These are phyloP conservation scores for Rhinolophus sinicus DNA, from an alignment of 2,113 vertebrate genomes.

Conservation along the genomic window DNA sequence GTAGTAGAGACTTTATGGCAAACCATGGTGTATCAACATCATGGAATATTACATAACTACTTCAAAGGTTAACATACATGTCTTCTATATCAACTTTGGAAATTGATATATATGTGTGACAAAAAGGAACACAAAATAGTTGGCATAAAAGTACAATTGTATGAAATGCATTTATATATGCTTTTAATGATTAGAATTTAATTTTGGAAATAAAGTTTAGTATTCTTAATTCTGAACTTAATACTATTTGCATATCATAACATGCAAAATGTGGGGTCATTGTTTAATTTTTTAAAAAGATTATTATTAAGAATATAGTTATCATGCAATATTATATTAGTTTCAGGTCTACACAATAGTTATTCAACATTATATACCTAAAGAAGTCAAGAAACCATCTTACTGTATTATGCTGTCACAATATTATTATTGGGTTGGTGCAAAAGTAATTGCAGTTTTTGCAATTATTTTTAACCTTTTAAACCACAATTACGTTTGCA, in stretches of 20 bases:
- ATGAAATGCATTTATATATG: neutral
- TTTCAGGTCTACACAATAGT: too few relatives aligned
- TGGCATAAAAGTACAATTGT: neutral
- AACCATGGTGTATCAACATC: neutral
- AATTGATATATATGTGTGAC: neutral
- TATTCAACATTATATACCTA: too few relatives aligned
- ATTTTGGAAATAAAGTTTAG: constrained; percentile 10
- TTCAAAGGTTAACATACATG: neutral
- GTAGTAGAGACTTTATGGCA: neutral
- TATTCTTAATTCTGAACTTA: constrained; percentile 8
- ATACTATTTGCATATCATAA: neutral
- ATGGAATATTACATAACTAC: neutral
- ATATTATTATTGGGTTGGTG: too few relatives aligned
- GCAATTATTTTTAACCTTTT: too few relatives aligned
- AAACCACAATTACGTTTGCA: too few relatives aligned
- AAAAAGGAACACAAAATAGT: constrained; percentile 16
- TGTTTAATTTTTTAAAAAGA: neutral
- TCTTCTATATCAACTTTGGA: neutral
- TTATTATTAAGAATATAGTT: too few relatives aligned
- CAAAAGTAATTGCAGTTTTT: too few relatives aligned
- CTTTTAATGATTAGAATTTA: constrained; percentile 28
- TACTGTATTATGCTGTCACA: too few relatives aligned
- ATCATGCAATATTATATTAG: too few relatives aligned
- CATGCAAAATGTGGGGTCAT: neutral
- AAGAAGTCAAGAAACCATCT: too few relatives aligned